Conservation (phyloP, 2,797 vertebrate species). For the Pangasius larnaudii region DNA sequence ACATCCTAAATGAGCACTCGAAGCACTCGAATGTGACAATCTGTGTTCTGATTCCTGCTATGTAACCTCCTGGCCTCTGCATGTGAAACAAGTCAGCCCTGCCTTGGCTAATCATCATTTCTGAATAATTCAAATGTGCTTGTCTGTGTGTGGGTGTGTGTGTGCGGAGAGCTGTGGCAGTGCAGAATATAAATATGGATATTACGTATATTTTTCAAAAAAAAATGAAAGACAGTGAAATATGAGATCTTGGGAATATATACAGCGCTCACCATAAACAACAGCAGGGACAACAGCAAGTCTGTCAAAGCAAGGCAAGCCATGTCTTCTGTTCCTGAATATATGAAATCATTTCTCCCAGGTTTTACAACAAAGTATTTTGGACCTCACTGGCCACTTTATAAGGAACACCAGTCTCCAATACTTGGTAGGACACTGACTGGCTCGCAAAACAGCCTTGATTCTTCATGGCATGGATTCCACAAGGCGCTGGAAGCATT, state of each 20-base stretch:
- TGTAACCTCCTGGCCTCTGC: conserved; percentile 16
- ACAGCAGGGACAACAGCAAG: not conserved
- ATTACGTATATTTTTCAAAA: not conserved
- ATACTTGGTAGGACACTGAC: not conserved
- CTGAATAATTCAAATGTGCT: conserved; percentile 25
- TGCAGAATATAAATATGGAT: not conserved
- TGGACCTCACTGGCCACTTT: not conserved
- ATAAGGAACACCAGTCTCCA: not conserved
- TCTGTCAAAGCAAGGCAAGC: not conserved
- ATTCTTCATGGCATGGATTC: not conserved
- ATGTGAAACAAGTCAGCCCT: conserved; percentile 7
- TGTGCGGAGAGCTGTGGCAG: not conserved
- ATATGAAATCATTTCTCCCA: not conserved
- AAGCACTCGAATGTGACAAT: not conserved
- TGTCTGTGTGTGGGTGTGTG: conserved; percentile 10
- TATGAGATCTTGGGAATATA: not conserved
- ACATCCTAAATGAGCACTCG: not conserved
- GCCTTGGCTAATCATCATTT: conserved; percentile 14
- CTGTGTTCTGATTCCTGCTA: conserved; percentile 17
- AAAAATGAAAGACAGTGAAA: not conserved
- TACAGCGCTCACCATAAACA: not conserved
- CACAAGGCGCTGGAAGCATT: not conserved
- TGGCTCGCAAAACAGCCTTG: not conserved
- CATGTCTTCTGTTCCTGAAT: not conserved
- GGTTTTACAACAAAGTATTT: not conserved